phyloP scores from a whole-genome alignment of 2,888 invertebrate genomes.

The Melanargia galathea region DNA sequence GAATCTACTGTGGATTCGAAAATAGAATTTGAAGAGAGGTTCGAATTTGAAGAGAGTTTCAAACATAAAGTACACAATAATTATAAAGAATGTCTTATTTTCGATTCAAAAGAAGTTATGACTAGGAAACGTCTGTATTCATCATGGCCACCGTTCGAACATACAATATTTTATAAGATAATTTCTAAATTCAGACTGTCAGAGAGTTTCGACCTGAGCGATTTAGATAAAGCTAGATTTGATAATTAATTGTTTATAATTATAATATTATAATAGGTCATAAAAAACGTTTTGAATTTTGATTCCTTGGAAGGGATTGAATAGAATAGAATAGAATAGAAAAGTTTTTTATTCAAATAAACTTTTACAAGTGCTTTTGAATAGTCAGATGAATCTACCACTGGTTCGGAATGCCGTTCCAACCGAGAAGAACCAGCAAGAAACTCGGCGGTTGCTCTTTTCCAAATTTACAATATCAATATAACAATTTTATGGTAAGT shows the following conservation, averaged over 20 bases:
- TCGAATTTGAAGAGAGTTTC: conserved; percentile 59
- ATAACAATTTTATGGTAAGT: no score
- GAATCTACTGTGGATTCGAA: conserved; percentile 43
- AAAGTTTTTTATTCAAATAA: no score
- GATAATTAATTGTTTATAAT: conserved; percentile 21
- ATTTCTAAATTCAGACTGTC: conserved; percentile 73
- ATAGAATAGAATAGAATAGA: no score
- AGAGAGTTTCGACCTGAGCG: conserved; percentile 72
- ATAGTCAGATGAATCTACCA: no score
- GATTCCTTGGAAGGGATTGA: background rate
- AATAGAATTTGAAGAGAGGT: conserved; percentile 37
- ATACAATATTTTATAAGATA: conserved; percentile 67
- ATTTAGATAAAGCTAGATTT: conserved; percentile 48
- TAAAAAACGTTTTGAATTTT: background rate
- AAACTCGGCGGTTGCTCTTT: no score
- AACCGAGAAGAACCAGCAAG: no score
- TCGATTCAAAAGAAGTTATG: conserved; percentile 46
- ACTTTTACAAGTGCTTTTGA: no score
- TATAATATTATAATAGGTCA: background rate
- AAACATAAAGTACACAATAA: conserved; percentile 25
- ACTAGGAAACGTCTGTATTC: conserved; percentile 48
- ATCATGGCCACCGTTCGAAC: conserved; percentile 74
- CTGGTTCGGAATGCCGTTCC: no score
- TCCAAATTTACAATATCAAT: no score
- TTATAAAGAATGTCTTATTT: conserved; percentile 49